phyloP scores from a whole-genome alignment of 2,888 invertebrate genomes.

The Megastigmus dorsalis region DNA sequence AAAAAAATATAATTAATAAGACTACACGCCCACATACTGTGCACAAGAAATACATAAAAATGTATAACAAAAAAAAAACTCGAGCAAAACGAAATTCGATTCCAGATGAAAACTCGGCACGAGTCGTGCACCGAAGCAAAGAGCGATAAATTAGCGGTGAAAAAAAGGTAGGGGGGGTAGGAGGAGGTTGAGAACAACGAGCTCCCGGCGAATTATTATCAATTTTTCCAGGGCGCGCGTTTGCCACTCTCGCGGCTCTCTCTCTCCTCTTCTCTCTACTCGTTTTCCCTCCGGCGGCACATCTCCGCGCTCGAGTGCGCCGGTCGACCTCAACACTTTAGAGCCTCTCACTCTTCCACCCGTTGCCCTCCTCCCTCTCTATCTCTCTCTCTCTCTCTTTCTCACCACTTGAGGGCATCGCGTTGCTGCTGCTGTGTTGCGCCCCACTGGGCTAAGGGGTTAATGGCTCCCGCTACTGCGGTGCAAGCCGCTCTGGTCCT shows the following conservation, averaged over 20 bases:
- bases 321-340: slow-evolving; percentile 39
- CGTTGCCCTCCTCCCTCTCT: slow-evolving; percentile 1
- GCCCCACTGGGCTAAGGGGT: slow-evolving; percentile 53
- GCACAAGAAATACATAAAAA: too few relatives aligned
- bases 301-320: slow-evolving; percentile 36
- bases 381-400: background rate
- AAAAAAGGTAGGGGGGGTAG: background rate
- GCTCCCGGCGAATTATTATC: slow-evolving; percentile 30
- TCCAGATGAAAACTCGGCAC: too few relatives aligned
- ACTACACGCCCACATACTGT: too few relatives aligned
- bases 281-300: slow-evolving; percentile 21
- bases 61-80: too few relatives aligned
- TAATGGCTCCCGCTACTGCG: slow-evolving; percentile 51
- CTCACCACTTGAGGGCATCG: slow-evolving; percentile 26
- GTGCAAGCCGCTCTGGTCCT: too few relatives aligned
- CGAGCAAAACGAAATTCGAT: background rate
- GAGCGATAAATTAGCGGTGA: background rate
- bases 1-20: too few relatives aligned
- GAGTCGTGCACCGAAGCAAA: too few relatives aligned
- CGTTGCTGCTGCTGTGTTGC: too few relatives aligned
- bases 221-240: slow-evolving; percentile 33
- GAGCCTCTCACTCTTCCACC: too few relatives aligned
- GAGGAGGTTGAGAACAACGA: background rate
- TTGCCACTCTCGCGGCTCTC: background rate
- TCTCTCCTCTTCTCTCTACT: background rate